Percentiles rank a stretch among this genome's conserved stretches.
phyloP scores from a whole-genome alignment of 2,113 vertebrate genomes.

The Siniperca chuatsi region DNA sequence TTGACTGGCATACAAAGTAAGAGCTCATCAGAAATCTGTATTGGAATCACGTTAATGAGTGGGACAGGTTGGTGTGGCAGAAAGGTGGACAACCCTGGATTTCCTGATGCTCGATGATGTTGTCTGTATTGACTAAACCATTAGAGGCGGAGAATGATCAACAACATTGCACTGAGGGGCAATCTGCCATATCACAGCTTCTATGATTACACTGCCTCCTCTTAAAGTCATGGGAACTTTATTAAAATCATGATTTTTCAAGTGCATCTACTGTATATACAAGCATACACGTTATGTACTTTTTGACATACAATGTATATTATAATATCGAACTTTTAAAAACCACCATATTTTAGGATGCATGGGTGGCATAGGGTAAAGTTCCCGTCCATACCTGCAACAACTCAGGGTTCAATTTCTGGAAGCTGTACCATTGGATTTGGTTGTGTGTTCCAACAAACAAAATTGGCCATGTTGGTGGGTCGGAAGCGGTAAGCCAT shows the following conservation, averaged over 20 bases:
- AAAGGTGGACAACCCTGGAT: constrained; percentile 61
- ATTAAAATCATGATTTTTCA: not conserved
- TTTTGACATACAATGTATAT: not conserved
- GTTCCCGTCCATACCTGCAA: no score
- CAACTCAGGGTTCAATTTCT: not conserved
- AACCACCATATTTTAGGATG: not conserved
- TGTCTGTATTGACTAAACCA: constrained; percentile 67
- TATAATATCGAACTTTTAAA: not conserved
- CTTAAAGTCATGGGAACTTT: not conserved
- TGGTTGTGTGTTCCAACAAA: not conserved
- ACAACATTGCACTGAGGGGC: constrained; percentile 46
- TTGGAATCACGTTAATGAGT: constrained; percentile 18
- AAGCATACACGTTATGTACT: not conserved
- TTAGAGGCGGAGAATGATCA: constrained; percentile 62
- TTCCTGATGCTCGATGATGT: constrained; percentile 56
- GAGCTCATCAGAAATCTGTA: constrained; percentile 43
- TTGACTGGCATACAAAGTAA: constrained; percentile 35
- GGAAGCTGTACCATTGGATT: not conserved
- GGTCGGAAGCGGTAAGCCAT: not conserved
- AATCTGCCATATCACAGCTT: constrained; percentile 22
- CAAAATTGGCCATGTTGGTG: no score
- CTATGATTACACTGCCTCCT: not conserved
- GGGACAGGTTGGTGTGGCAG: constrained; percentile 17
- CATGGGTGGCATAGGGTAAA: not conserved
- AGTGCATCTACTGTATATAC: not conserved